phyloP scores from a whole-genome alignment of 2,797 vertebrate genomes.

The Furcifer pardalis region DNA sequence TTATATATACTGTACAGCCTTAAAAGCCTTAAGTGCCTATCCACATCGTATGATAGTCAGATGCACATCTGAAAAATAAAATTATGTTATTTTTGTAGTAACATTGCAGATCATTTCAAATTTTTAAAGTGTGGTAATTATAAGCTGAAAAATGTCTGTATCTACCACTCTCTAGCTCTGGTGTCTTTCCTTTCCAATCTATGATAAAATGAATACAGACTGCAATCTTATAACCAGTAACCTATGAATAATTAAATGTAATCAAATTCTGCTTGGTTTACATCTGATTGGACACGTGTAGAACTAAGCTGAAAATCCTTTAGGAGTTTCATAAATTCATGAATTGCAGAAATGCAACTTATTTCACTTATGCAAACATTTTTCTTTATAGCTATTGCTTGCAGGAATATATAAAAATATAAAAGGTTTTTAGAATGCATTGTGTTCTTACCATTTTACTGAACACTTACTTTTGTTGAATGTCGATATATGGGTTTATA shows the following conservation, averaged over 20 bases:
- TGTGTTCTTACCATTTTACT: background rate
- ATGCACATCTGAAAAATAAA: background rate
- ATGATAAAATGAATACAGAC: background rate
- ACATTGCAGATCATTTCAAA: background rate
- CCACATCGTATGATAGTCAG: background rate
- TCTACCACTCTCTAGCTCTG: background rate
- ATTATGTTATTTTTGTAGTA: background rate
- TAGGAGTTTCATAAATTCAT: background rate
- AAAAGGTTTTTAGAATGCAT: background rate
- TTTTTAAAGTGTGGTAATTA: background rate
- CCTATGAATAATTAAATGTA: background rate
- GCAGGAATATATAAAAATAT: background rate
- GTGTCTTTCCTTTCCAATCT: background rate
- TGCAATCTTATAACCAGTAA: background rate
- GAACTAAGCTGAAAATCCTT: background rate
- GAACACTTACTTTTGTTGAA: background rate
- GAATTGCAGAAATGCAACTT: background rate
- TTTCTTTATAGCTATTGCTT: background rate
- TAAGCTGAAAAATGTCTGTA: background rate
- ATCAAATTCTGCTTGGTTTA: background rate
- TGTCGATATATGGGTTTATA: background rate
- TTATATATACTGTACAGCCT: background rate
- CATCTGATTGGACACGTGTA: background rate
- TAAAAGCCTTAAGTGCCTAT: background rate
- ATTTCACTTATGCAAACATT: background rate